Evolutionary conservation across 2,113 vertebrate species (phyloP).

Genomic region (Psephotus haematonotus): DNA sequence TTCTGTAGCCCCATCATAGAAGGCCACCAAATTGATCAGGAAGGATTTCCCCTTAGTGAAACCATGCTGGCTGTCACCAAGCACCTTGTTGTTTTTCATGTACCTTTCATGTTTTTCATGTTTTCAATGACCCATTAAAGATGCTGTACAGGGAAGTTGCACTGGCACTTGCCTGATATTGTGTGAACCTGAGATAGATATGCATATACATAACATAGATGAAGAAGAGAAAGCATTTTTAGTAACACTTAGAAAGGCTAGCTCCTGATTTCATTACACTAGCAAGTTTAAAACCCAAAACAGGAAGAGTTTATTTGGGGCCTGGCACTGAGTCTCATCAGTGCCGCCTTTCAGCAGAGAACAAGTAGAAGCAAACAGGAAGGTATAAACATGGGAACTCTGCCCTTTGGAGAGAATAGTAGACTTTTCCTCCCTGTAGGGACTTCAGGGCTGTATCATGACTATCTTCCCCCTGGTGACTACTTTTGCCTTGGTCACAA

Average conservation of each 20-base stretch:
- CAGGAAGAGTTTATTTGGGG: not conserved
- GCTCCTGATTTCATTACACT: not conserved
- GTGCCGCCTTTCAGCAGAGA: not conserved
- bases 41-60: too few relatives aligned
- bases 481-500: not conserved
- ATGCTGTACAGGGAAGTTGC: not conserved
- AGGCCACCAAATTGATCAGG: too few relatives aligned
- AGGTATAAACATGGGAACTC: not conserved
- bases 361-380: not conserved
- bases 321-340: not conserved
- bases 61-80: too few relatives aligned
- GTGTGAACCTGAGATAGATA: not conserved
- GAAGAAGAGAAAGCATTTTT: not conserved
- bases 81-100: too few relatives aligned
- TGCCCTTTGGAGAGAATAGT: not conserved
- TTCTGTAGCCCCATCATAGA: too few relatives aligned
- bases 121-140: not conserved
- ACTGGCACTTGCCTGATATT: not conserved
- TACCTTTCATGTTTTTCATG: too few relatives aligned
- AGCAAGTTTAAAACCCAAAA: not conserved
- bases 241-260: not conserved
- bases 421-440: not conserved
- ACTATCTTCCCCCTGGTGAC: accelerated
- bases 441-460: not conserved
- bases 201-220: not conserved